Conservation (phyloP, 2,113 vertebrate genomes). For the Riparia riparia region DNA sequence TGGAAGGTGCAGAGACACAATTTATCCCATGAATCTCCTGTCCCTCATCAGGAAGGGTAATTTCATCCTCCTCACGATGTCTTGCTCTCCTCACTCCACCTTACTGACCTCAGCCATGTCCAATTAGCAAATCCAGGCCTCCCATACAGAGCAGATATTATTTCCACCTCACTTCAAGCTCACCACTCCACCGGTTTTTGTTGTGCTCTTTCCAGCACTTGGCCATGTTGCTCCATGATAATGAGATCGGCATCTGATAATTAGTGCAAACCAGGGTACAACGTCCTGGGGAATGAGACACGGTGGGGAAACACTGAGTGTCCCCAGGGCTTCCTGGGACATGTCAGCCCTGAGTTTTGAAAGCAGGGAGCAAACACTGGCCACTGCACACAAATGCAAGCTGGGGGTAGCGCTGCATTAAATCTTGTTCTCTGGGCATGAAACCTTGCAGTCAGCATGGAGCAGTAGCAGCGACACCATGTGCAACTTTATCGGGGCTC, state of each 20-base stretch:
- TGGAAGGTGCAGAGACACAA: neutral
- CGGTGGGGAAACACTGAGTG: neutral
- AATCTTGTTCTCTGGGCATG: neutral
- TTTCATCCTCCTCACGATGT: rapidly evolving
- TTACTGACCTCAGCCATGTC: neutral
- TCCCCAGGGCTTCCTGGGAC: neutral
- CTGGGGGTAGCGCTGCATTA: neutral
- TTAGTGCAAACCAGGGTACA: neutral
- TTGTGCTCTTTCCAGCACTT: neutral
- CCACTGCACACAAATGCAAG: neutral
- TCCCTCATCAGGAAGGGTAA: neutral
- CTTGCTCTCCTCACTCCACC: neutral
- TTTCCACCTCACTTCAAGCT: conserved; percentile 8
- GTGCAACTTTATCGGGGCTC: neutral
- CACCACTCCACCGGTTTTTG: neutral
- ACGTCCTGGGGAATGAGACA: neutral
- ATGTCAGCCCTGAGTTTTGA: neutral
- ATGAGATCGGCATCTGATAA: neutral
- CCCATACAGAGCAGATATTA: neutral
- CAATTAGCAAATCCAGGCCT: neutral
- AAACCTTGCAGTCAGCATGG: neutral
- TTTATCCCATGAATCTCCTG: neutral
- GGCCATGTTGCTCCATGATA: neutral
- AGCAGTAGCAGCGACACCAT: neutral
- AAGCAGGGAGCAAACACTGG: neutral